A percentile compares a stretch with the other conserved stretches of the same genome.
These are phyloP conservation scores for Euzetes globulus DNA, from an alignment of 2,888 invertebrate genomes.

Conservation along the genomic window DNA sequence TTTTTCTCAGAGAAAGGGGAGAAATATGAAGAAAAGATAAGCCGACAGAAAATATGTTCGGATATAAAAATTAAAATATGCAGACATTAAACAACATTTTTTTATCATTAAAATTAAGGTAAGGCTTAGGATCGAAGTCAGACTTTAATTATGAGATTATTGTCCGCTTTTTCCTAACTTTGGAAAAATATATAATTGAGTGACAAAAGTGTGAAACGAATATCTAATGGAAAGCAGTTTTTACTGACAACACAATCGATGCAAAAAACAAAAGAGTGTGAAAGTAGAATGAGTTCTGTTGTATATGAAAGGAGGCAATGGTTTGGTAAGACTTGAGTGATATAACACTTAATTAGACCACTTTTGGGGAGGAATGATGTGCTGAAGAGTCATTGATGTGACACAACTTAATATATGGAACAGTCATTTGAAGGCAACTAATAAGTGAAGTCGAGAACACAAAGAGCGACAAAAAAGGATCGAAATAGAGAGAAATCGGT, in stretches of 20 bases:
- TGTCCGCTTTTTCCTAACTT: neutral
- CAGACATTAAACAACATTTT: too few species aligned
- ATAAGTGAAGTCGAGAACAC: neutral
- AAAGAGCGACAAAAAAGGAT: neutral
- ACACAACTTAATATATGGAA: conserved; percentile 18
- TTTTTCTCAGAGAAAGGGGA: neutral
- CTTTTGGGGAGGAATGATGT: conserved; percentile 14
- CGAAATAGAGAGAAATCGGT: neutral
- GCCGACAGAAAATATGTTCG: neutral
- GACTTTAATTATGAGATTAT: neutral
- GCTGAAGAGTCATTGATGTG: conserved; percentile 2
- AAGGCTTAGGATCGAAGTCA: neutral
- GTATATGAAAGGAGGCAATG: neutral
- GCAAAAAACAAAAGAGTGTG: neutral
- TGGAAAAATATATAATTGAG: neutral
- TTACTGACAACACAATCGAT: neutral
- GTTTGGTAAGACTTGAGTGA: neutral
- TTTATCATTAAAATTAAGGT: neutral
- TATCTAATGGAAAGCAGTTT: neutral
- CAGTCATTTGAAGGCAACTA: neutral
- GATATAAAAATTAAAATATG: neutral
- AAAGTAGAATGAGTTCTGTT: neutral
- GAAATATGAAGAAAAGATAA: neutral
- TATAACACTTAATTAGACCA: neutral
- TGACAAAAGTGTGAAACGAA: neutral